Percentiles rank a stretch among this genome's conserved stretches.
Evolutionary conservation across 2,797 vertebrate genomes (phyloP).

Genomic region (Mallotus villosus): DNA sequence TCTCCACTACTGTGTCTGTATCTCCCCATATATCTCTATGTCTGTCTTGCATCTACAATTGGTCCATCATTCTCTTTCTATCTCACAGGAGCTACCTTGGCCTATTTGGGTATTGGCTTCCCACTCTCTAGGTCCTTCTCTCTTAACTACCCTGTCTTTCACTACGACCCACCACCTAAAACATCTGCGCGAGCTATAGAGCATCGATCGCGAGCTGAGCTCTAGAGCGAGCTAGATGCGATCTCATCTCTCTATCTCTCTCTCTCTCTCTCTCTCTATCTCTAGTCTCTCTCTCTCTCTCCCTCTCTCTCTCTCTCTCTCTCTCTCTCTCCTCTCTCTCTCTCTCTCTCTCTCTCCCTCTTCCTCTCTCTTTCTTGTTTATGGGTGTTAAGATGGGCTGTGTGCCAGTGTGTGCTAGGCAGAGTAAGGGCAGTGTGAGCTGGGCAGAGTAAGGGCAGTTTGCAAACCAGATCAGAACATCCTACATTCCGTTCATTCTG

Average conservation of each 20-base stretch:
- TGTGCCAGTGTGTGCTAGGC: not conserved
- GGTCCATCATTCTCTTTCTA: not conserved
- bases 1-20: not conserved
- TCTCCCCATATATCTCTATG: not conserved
- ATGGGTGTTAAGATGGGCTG: slow-evolving; percentile 1
- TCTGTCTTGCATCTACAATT: not conserved
- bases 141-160: not conserved
- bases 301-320: too few relatives aligned
- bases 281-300: too few relatives aligned
- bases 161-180: too few relatives aligned
- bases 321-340: slow-evolving; percentile 5
- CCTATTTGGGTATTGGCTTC: too few relatives aligned
- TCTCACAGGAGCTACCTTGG: too few relatives aligned
- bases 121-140: not conserved
- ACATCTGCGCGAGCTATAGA: too few relatives aligned
- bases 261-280: too few relatives aligned
- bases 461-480: slow-evolving; percentile 12
- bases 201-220: too few relatives aligned
- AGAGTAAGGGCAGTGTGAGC: slow-evolving; percentile 4
- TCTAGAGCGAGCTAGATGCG: too few relatives aligned
- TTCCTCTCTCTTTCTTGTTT: not conserved
- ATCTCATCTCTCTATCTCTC: too few relatives aligned
- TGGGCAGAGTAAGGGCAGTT: slow-evolving; percentile 2
- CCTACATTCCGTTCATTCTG: slow-evolving; percentile 28
- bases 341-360: slow-evolving; percentile 9